Percentiles rank a stretch among this genome's conserved stretches.
Conservation (phyloP, 2,888 invertebrate species). For the Eretmocerus hayati region DNA sequence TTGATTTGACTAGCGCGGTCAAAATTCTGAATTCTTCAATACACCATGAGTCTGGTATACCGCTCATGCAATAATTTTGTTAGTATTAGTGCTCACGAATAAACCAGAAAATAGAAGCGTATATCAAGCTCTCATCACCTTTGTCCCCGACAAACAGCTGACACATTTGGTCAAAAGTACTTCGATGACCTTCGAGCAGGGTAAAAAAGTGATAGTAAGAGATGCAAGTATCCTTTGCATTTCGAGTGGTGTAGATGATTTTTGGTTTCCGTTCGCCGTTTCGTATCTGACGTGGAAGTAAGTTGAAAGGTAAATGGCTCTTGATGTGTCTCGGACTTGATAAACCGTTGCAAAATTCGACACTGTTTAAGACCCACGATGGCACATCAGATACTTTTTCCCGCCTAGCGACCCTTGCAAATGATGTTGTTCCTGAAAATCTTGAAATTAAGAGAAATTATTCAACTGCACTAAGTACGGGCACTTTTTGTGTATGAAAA, state of each 20-base stretch:
- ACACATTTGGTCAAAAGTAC: slow-evolving; percentile 54
- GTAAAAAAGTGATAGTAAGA: slow-evolving; percentile 64
- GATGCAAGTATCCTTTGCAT: slow-evolving; percentile 65
- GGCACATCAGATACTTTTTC: slow-evolving; percentile 31
- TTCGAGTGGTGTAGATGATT: slow-evolving; percentile 66
- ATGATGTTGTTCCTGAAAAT: not conserved
- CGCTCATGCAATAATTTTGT: no score
- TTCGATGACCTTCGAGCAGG: slow-evolving; percentile 52
- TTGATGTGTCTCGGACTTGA: slow-evolving; percentile 57
- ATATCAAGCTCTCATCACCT: slow-evolving; percentile 38
- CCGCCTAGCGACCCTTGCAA: slow-evolving; percentile 30
- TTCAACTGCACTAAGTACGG: no score
- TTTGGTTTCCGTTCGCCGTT: slow-evolving; percentile 43
- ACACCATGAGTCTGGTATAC: no score
- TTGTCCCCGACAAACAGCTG: slow-evolving; percentile 56
- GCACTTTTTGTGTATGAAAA: no score
- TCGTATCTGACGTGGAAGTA: slow-evolving; percentile 52
- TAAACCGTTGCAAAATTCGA: slow-evolving; percentile 40
- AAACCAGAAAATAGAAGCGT: not conserved
- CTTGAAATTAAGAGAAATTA: not conserved
- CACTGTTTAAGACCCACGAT: slow-evolving; percentile 31
- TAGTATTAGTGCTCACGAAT: no score
- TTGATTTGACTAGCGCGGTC: no score
- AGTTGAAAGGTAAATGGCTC: slow-evolving; percentile 57
- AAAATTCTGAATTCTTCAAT: no score